Evolutionary conservation across 92 coral and sea anemone genomes (phyloP).

Genomic region (Zoanthus sociatus): DNA sequence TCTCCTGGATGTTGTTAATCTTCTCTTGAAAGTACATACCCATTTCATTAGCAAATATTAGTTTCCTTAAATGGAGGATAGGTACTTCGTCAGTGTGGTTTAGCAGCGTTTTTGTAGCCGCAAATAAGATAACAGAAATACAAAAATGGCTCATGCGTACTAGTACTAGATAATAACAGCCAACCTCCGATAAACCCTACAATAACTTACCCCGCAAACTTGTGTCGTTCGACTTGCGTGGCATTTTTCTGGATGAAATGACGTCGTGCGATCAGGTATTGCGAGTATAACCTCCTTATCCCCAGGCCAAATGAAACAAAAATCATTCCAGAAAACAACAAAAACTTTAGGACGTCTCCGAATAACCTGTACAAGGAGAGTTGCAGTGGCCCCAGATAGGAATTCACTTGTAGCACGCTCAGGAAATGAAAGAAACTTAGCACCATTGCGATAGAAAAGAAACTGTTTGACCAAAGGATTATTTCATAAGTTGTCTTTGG

Average conservation of each 20-base stretch:
- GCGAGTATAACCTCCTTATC: constrained; percentile 82
- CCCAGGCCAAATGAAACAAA: constrained; percentile 83
- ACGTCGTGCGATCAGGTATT: constrained; percentile 69
- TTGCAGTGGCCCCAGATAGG: constrained; percentile 78
- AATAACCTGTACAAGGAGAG: constrained; percentile 76
- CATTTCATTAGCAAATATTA: no score
- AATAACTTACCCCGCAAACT: constrained; percentile 32
- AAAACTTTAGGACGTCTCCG: constrained; percentile 76
- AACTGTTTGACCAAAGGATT: constrained; percentile 21
- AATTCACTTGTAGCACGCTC: constrained; percentile 66
- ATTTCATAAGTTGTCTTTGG: background rate
- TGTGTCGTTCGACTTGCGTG: constrained; percentile 2
- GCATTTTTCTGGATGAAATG: constrained; percentile 24
- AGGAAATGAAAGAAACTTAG: constrained; percentile 72
- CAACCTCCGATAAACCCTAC: background rate
- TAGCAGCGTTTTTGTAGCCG: no score
- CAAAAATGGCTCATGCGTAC: no score
- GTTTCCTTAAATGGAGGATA: no score
- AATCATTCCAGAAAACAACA: constrained; percentile 72
- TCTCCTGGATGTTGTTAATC: no score
- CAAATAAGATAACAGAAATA: no score
- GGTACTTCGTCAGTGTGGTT: no score
- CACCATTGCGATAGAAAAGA: constrained; percentile 44
- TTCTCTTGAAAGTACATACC: no score
- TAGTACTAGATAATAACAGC: no score